Evolutionary conservation across 2,888 invertebrate species (phyloP).

Genomic region (Hecatera dysodea): DNA sequence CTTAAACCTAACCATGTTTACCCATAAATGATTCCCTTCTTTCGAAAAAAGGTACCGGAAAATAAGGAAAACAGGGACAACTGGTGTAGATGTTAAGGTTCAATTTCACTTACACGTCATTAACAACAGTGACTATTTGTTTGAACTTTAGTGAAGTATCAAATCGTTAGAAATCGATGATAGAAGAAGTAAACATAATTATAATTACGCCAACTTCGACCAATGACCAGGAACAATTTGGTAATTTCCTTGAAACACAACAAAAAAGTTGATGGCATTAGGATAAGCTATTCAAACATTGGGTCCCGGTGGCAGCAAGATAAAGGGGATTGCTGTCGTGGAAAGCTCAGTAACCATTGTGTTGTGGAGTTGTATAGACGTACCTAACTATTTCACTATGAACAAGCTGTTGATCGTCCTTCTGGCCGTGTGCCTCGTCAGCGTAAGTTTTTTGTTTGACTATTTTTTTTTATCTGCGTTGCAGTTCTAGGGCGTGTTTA

Average conservation of each 20-base stretch:
- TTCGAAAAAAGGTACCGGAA: background rate
- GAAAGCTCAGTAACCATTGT: background rate
- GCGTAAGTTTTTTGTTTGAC: background rate
- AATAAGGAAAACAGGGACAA: background rate
- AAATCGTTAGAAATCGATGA: background rate
- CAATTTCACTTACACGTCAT: background rate
- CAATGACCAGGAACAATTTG: background rate
- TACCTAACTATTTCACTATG: background rate
- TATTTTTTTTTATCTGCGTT: background rate
- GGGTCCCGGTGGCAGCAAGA: background rate
- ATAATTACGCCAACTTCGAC: background rate
- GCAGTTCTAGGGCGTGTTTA: background rate
- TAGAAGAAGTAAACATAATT: background rate
- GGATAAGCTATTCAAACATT: background rate
- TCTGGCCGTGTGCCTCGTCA: slow-evolving; percentile 11
- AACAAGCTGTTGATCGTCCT: slow-evolving; percentile 5
- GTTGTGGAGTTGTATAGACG: slow-evolving; percentile 9
- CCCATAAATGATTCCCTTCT: background rate
- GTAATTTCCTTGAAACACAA: background rate
- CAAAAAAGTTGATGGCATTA: background rate
- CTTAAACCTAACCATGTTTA: background rate
- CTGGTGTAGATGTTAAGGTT: background rate
- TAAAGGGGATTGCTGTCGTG: background rate
- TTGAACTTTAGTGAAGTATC: too few species aligned
- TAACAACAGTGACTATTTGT: background rate